Conservation (phyloP, 2,113 vertebrate species). For the Arenaria interpres region DNA sequence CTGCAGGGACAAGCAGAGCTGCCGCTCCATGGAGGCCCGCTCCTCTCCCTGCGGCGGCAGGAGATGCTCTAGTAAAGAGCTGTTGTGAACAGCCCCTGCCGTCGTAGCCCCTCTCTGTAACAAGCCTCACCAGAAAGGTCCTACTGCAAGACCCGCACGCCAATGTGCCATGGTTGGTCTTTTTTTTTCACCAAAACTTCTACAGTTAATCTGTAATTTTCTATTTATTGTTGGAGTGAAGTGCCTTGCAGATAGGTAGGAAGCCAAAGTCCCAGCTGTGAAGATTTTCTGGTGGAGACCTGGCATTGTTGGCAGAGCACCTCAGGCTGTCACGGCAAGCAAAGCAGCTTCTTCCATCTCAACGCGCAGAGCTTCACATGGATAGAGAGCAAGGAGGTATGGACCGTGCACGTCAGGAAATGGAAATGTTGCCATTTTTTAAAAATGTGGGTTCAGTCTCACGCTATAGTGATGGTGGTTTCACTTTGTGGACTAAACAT, state of each 20-base stretch:
- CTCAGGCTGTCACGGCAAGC: background rate
- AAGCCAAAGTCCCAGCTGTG: background rate
- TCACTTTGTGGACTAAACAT: background rate
- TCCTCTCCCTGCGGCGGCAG: background rate
- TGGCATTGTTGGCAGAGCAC: background rate
- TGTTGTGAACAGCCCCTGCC: background rate
- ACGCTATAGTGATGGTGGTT: background rate
- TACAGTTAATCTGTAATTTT: background rate
- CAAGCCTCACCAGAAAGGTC: background rate
- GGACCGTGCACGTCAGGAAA: background rate
- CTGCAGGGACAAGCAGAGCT: background rate
- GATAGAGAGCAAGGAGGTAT: background rate
- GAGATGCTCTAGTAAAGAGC: background rate
- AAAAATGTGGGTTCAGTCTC: background rate
- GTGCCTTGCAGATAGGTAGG: background rate
- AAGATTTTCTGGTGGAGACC: background rate
- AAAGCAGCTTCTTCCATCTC: background rate
- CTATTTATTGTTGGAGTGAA: background rate
- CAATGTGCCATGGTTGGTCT: background rate
- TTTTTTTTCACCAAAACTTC: background rate
- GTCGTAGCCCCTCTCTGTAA: background rate
- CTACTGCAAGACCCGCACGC: background rate
- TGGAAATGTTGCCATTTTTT: background rate
- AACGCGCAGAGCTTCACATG: background rate
- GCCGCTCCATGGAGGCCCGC: rapidly evolving